A percentile compares a stretch with the other conserved stretches of the same genome.
phyloP scores from a whole-genome alignment of 2,113 vertebrate species.

The Rhinopithecus roxellana region DNA sequence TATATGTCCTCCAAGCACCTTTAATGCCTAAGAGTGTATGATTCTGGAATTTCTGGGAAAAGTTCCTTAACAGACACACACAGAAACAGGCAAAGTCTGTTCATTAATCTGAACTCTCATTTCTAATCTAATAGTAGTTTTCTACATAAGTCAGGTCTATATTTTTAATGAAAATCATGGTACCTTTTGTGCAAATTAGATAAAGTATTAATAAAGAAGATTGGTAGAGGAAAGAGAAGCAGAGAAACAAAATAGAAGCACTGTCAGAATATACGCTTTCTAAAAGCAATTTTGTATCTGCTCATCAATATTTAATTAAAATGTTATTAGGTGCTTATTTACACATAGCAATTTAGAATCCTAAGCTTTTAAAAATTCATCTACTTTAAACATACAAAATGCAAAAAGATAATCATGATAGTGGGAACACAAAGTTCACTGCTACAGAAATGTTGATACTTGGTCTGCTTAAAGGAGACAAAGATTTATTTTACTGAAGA shows the following conservation, averaged over 20 bases:
- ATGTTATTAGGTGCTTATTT: background rate
- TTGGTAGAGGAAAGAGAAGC: background rate
- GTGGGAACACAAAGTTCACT: background rate
- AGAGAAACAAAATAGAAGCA: background rate
- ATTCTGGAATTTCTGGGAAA: background rate
- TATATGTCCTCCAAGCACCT: background rate
- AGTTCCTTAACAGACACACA: background rate
- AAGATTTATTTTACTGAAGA: background rate
- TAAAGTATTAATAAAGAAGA: background rate
- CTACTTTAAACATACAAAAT: background rate
- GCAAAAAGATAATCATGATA: background rate
- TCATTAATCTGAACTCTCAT: background rate
- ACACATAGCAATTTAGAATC: slow-evolving; percentile 14
- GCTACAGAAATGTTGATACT: background rate
- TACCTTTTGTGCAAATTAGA: background rate
- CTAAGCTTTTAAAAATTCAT: background rate
- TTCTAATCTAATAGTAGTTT: background rate
- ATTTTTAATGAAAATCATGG: background rate
- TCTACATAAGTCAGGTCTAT: background rate
- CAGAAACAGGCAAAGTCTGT: background rate
- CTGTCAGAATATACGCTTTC: background rate
- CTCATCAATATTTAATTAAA: background rate
- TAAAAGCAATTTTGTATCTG: background rate
- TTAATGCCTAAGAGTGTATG: background rate
- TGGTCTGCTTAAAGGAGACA: slow-evolving; percentile 4